A percentile compares a stretch with the other conserved stretches of the same genome.
Evolutionary conservation across 2,797 vertebrate genomes (phyloP).

Genomic region (Melanotaenia pygmaea): DNA sequence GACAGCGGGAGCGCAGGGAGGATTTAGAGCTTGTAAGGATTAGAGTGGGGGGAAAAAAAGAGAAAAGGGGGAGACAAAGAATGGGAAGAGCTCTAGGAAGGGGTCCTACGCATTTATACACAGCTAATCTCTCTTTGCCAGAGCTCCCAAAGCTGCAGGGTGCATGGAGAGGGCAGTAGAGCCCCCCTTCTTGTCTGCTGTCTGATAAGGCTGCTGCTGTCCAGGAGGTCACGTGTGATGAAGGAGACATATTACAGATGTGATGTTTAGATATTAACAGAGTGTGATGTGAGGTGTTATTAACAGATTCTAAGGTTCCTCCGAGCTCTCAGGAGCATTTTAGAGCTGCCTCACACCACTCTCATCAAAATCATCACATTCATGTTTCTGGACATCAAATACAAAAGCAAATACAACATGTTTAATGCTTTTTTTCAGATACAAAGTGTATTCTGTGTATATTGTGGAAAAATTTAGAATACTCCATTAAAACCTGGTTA

Average conservation of each 20-base stretch:
- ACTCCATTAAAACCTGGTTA: no score
- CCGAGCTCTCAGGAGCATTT: background rate
- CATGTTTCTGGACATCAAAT: no score
- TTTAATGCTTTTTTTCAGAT: no score
- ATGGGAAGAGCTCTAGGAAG: slow-evolving; percentile 30
- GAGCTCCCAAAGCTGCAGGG: slow-evolving; percentile 48
- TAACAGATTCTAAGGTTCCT: no score
- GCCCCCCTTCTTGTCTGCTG: slow-evolving; percentile 9
- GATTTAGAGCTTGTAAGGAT: slow-evolving; percentile 72
- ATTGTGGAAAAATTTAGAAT: no score
- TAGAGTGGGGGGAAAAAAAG: slow-evolving; percentile 47
- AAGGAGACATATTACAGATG: background rate
- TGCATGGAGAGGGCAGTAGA: slow-evolving; percentile 51
- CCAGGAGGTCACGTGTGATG: slow-evolving; percentile 25
- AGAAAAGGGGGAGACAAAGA: slow-evolving; percentile 44
- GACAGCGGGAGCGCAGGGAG: slow-evolving; percentile 50
- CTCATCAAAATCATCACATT: no score
- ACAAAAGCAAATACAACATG: no score
- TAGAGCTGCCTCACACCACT: background rate
- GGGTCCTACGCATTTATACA: slow-evolving; percentile 24
- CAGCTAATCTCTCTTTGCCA: slow-evolving; percentile 56
- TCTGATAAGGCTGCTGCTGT: slow-evolving; percentile 26
- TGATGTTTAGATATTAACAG: background rate
- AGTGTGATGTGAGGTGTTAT: no score
- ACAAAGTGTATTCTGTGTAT: no score